Base-by-base conservation (phyloP, 2,888 invertebrate species). In the Ichneumoninae sp. region DNA sequence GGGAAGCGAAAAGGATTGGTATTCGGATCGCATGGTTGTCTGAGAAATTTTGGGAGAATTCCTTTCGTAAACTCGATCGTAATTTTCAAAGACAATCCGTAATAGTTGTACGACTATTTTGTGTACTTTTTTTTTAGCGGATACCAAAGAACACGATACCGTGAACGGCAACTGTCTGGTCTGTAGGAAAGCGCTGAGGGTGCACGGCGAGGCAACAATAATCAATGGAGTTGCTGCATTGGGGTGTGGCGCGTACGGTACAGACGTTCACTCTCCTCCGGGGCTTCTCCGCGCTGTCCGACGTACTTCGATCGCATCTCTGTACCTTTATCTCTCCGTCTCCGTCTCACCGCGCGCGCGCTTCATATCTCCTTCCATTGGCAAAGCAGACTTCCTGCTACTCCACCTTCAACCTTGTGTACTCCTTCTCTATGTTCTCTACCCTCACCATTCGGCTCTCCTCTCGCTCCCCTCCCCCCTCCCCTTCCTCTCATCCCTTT, bases 171-270 rank as follows among this genome's bases (percentile, higher is more conserved):
- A 60, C 4, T 74, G 44, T 47, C 60, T 5, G 30, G 63, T 1
- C 22, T 68, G 57, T 66, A 44, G 33, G 44, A 65, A 71, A 76
- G 63, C 73, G 30, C 76, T 57, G 60, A 86, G 60, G 75, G 50
- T 50, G 83, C 73, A 79, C 74, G 68, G 77, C 65, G 57, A 47
- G 70, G 91, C 92, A 92, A 93, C 92, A 93, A 93, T 92, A 93
- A 93, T 93, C 93, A 93, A 93, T 93, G 93, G 91, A 93, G 92
- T 91, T 91, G 91, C 92, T 92, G 92, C 92, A 92, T 91, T 89
- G 91, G 93, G 93, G 92, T 93, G 93, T 92, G 93, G 93, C 92
- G 90, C 91, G 87, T 91, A 88, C 90, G 90, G 75, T 79, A 75
- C 79, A 79, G 83, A 75, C 79, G 50, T 76, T 76, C 83, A 8